Evolutionary conservation across 2,113 vertebrate species (phyloP).

Genomic region (Larimichthys crocea): DNA sequence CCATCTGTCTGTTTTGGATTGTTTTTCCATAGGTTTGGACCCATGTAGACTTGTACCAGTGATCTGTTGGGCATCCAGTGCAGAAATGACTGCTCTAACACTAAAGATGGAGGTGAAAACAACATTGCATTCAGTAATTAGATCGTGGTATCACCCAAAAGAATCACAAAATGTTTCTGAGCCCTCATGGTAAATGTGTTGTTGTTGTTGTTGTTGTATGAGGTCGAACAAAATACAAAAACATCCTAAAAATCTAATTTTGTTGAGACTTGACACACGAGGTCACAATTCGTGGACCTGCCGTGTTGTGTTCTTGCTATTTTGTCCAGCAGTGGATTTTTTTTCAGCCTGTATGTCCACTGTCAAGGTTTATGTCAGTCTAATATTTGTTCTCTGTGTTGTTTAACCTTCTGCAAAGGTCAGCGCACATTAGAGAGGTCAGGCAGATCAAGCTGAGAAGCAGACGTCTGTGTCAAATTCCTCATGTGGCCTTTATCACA

Average conservation of each 20-base stretch:
- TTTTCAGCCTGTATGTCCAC: conserved; percentile 14
- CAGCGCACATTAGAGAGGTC: conserved; percentile 46
- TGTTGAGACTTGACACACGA: neutral
- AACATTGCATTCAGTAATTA: too few species aligned
- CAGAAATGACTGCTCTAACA: neutral
- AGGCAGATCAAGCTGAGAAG: conserved; percentile 53
- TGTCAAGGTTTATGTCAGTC: conserved; percentile 56
- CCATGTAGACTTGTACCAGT: neutral
- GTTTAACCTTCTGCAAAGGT: conserved; percentile 49
- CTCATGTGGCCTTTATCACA: conserved; percentile 71
- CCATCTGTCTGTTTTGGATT: neutral
- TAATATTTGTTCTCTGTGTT: conserved; percentile 57
- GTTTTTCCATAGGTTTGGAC: neutral
- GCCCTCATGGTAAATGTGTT: too few species aligned
- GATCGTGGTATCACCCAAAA: too few species aligned
- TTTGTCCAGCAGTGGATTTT: neutral
- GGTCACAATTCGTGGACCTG: neutral
- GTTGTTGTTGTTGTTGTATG: too few species aligned
- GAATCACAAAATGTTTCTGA: too few species aligned
- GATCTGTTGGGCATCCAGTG: neutral
- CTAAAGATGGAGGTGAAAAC: too few species aligned
- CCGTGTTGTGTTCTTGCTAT: neutral
- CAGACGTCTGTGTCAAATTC: conserved; percentile 71
- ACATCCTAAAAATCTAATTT: neutral
- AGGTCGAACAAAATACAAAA: too few species aligned